phyloP scores from a whole-genome alignment of 2,113 vertebrate genomes.

The Hystrix cristata region DNA sequence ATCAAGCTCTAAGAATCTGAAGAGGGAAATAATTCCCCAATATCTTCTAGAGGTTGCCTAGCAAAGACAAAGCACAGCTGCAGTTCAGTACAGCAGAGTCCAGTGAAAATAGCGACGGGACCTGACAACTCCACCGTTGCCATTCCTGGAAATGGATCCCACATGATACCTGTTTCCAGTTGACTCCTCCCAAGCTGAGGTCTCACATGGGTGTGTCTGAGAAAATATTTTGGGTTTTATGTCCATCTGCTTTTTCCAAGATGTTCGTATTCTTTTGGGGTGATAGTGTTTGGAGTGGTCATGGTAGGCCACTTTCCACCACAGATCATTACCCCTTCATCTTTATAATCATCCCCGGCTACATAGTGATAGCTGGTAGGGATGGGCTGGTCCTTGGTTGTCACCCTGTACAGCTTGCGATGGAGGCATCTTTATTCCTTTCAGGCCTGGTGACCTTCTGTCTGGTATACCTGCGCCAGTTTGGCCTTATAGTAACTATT shows the following conservation, averaged over 20 bases:
- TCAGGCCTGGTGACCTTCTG: neutral
- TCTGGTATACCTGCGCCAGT: neutral
- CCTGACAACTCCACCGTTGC: accelerated
- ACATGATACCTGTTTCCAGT: neutral
- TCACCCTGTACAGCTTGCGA: neutral
- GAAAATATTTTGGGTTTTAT: neutral
- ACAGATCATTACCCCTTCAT: neutral
- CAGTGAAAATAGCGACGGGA: accelerated
- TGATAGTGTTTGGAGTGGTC: neutral
- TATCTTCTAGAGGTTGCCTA: neutral
- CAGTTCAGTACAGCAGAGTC: neutral
- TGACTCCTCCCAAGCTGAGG: neutral
- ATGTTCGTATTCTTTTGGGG: neutral
- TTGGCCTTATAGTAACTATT: neutral
- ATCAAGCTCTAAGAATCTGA: neutral
- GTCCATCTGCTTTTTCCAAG: neutral
- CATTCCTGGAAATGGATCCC: neutral
- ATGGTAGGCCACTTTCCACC: neutral
- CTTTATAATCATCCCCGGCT: neutral
- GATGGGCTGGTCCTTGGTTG: neutral
- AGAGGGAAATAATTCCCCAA: neutral
- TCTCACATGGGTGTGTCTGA: neutral
- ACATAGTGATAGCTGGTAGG: neutral
- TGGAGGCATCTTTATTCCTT: neutral
- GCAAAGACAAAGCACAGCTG: neutral